These are phyloP conservation scores for Cepaea hortensis DNA, from an alignment of 2,888 invertebrate genomes.

Conservation along the genomic window DNA sequence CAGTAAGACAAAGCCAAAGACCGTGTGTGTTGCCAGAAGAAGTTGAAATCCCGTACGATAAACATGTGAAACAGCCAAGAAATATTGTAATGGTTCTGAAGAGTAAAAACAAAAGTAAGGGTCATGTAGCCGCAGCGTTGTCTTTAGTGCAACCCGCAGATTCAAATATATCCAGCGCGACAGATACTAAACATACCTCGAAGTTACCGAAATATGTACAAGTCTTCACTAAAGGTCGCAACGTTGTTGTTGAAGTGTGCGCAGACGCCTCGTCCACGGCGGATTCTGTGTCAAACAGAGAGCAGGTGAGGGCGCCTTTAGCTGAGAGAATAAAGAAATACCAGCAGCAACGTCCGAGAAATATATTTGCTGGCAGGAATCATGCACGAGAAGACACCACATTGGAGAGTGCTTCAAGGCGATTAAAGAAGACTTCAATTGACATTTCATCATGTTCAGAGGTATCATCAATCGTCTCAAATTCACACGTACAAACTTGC, in stretches of 20 bases:
- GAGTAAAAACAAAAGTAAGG: background rate
- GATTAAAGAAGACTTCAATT: background rate
- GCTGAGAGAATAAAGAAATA: constrained; percentile 24
- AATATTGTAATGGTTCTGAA: constrained; percentile 1
- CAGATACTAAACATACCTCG: background rate
- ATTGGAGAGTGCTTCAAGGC: background rate
- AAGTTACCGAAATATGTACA: background rate
- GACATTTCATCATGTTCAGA: constrained; percentile 1
- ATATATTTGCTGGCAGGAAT: constrained; percentile 3
- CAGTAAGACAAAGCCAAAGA: background rate
- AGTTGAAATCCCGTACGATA: background rate
- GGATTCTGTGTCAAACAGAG: background rate
- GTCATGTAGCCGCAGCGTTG: background rate
- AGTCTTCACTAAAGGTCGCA: background rate
- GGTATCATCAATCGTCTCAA: background rate
- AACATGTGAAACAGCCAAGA: background rate
- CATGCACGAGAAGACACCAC: background rate
- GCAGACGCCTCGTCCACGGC: constrained; percentile 1
- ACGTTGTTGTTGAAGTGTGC: background rate
- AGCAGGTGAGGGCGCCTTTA: background rate
- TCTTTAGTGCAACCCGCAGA: background rate
- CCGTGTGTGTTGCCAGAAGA: background rate
- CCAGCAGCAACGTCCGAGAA: background rate
- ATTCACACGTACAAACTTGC: too few species aligned
- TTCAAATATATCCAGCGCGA: background rate